Evolutionary conservation across 2,797 vertebrate species (phyloP).

Genomic region (Pseudomugil tenellus): DNA sequence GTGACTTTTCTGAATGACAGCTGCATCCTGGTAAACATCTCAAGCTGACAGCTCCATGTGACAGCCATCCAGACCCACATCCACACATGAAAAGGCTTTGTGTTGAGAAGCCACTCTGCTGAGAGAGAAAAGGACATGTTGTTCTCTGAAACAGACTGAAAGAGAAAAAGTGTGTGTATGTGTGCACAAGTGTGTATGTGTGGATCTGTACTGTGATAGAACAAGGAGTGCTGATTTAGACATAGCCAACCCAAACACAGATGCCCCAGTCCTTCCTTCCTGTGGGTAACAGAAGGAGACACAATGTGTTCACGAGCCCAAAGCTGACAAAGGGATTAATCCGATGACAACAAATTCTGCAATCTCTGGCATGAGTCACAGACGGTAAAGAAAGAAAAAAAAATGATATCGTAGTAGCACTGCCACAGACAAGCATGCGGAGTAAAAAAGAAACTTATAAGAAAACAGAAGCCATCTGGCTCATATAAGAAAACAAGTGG

Average conservation of each 20-base stretch:
- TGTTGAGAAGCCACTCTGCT: conserved; percentile 63
- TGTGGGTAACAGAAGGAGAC: conserved; percentile 84
- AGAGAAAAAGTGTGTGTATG: conserved; percentile 4
- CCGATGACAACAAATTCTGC: conserved; percentile 76
- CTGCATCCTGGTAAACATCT: conserved; percentile 66
- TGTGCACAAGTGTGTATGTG: conserved; percentile 16
- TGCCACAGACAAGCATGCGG: conserved; percentile 49
- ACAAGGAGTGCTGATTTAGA: conserved; percentile 84
- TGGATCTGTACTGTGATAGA: conserved; percentile 59
- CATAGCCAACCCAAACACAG: conserved; percentile 82
- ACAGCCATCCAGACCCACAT: conserved; percentile 66
- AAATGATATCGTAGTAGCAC: conserved; percentile 63
- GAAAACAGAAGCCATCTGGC: conserved; percentile 13
- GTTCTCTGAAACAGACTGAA: conserved; percentile 65
- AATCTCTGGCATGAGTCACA: conserved; percentile 67
- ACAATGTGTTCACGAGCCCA: conserved; percentile 80
- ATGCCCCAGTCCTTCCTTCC: conserved; percentile 80
- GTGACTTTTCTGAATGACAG: conserved; percentile 72
- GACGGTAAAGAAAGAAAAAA: conserved; percentile 75
- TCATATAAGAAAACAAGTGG: not conserved
- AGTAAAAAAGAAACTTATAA: conserved; percentile 22
- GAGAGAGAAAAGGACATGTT: conserved; percentile 75
- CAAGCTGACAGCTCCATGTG: conserved; percentile 67
- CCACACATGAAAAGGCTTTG: conserved; percentile 74
- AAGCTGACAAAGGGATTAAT: conserved; percentile 82